Evolutionary conservation across 2,113 vertebrate genomes (phyloP), one percentile per base, ranked within the genome.

Genomic region (Marmota flaviventris): DNA sequence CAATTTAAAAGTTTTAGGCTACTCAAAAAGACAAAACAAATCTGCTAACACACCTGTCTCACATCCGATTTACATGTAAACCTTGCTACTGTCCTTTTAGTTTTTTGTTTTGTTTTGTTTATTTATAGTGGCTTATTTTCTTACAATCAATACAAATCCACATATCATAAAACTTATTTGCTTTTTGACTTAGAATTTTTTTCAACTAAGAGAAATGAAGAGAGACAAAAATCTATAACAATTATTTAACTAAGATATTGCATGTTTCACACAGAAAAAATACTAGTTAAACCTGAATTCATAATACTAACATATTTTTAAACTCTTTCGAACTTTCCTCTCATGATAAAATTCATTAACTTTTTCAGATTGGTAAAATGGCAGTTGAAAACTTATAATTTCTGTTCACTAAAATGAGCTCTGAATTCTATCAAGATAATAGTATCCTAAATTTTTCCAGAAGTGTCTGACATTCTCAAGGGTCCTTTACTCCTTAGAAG

Each of bases 21-120:
- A 61, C 7, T 58, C 25, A 32, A 82, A 77, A 84, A 89, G 61
- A 96, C 24, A 85, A 95, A 96, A 85, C n/a, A 92, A 51, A 81
- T 85, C 88, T 92, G 78, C 48, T 69, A 95, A 22, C 29, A 84
- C 82, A 94, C 94, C 89, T 91, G 85, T 8, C 39, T 93, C 65
- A 53, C 6, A 61, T 37, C 14, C 29, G 39, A n/a, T 97, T 94
- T 84, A 61, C 18, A 89, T 89, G 37, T 86, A 93, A 96, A 89
- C 25, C 61, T 89, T 86, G 70, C 2, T 65, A 72, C 29, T 70
- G 4, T 89, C 18, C 4, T 12, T 37, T 65, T 78, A 8, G 45
- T 45, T 45, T 45, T 65, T 78, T 45, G 45, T 45, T 45, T 45
- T 45, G 45, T 45, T 45, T 45, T 45, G 45, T 85, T 92, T 85